Evolutionary conservation across 1,140 invertebrate species (phyloP), one percentile per base, ranked within the genome.

Genomic region (Panagrolaimus sp.): DNA sequence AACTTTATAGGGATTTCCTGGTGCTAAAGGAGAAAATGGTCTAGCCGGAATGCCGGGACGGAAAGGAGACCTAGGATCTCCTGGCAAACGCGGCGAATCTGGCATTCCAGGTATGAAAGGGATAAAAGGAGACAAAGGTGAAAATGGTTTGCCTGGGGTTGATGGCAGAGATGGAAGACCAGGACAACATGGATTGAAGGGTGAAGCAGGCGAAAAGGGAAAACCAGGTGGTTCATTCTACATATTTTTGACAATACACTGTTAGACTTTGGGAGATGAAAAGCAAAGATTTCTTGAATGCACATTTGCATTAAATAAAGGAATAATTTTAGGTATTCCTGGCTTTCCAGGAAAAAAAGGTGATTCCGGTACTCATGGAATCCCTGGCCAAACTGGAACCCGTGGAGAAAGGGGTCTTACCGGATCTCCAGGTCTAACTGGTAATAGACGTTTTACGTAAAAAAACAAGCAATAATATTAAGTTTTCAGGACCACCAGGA

Each of bases 291-390:
- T n/a, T n/a, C n/a, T n/a, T n/a, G n/a, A n/a, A n/a, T n/a, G n/a
- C n/a, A n/a, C n/a, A n/a, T n/a, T n/a, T n/a, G n/a, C n/a, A n/a
- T n/a, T n/a, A n/a, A n/a, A n/a, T n/a, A n/a, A n/a, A n/a, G n/a
- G n/a, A n/a, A n/a, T n/a, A 3, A 25, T 57, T 57, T 57, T 25
- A 57, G 51, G 51, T 13, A 20, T 57, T 27, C 62, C 62, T 2
- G 62, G 62, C 14, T 23, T 27, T 16, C 42, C 62, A n/a, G 62
- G 62, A 43, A 27, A 63, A 42, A 63, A 31, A 27, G 62, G 62
- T 9, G 42, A 42, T 5, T 9, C 27, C 5, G 62, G 62, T n/a
- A n/a, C 8, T 20, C 13, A 42, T n/a, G 62, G 62, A 38, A 43
- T 42, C 38, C 62, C 62, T 1, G 62, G 62, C 4, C 9, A 20